Evolutionary conservation across 2,888 invertebrate genomes (phyloP).

Genomic region (Andrena haemorrhoa): DNA sequence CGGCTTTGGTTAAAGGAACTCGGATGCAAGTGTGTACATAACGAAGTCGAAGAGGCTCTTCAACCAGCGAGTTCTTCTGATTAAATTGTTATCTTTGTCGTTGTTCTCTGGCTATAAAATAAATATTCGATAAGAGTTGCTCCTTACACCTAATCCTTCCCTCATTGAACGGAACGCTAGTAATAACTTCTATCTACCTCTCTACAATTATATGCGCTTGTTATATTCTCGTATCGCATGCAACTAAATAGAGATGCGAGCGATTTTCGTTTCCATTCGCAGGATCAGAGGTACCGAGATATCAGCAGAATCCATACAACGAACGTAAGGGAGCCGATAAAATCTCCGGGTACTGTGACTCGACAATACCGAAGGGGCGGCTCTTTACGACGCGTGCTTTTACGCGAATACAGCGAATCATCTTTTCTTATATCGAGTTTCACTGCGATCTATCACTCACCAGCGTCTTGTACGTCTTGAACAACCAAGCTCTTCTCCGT

Average conservation of each 20-base stretch:
- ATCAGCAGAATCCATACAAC: too few relatives aligned
- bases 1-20: background rate
- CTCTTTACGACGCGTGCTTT: background rate
- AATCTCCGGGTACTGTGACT: background rate
- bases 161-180: too few relatives aligned
- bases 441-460: conserved; percentile 38
- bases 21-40: conserved; percentile 38
- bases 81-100: conserved; percentile 26
- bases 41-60: background rate
- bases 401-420: background rate
- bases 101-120: conserved; percentile 26
- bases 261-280: too few relatives aligned
- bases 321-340: background rate
- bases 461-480: conserved; percentile 13
- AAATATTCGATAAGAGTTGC: conserved; percentile 17
- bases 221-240: too few relatives aligned
- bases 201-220: too few relatives aligned
- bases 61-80: background rate
- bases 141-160: conserved; percentile 5
- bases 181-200: too few relatives aligned
- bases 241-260: too few relatives aligned
- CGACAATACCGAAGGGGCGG: too few relatives aligned
- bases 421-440: background rate
- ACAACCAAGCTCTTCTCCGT: background rate
- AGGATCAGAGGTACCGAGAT: too few relatives aligned